Evolutionary conservation across 2,888 invertebrate species (phyloP), one percentile per base, ranked within the genome.

Genomic region (Acanthococcus lagerstroemiae): DNA sequence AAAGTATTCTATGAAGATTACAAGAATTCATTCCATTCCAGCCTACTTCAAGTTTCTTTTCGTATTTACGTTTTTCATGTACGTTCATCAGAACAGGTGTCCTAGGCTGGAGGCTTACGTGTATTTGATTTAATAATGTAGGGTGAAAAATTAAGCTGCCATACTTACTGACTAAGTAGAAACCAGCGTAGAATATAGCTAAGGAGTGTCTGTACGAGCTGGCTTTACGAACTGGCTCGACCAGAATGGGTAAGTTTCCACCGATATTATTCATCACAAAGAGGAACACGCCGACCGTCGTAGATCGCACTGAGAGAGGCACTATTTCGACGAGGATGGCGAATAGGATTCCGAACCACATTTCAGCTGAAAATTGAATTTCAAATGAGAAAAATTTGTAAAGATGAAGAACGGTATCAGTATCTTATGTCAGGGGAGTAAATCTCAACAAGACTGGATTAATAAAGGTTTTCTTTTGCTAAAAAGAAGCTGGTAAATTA

Each of bases 221-320:
- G 1, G 82, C 80, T 75, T 88, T 87, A 60, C 90, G 84, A 1
- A 91, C 84, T 0, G 91, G 91, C 75, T 91, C 90, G 2, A 92
- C 89, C 6, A 90, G 79, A 72, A 92, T 90, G 26, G 92, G 92
- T 72, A 92, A 78, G 77, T 92, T 92, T 37, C 92, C 92, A 5
- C 92, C 92, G 68, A 92, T 84, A 77, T 92, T 93, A 79, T 92
- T 92, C 89, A 92, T 92, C 2, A 92, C 89, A 77, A 93, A 93
- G 45, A 92, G 80, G 75, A 92, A 92, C 30, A 91, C 83, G 0
- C 91, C 92, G 15, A 92, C 85, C 0, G 90, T 88, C 45, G 90
- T 90, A 4, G 91, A 91, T 55, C 92, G 81, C 15, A 90, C 83
- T 5, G 85, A 82, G 55, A 89, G 73, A 0, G 91, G 91, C 1